Evolutionary conservation across 2,797 vertebrate species (phyloP).

Genomic region (Poeciliopsis infans): DNA sequence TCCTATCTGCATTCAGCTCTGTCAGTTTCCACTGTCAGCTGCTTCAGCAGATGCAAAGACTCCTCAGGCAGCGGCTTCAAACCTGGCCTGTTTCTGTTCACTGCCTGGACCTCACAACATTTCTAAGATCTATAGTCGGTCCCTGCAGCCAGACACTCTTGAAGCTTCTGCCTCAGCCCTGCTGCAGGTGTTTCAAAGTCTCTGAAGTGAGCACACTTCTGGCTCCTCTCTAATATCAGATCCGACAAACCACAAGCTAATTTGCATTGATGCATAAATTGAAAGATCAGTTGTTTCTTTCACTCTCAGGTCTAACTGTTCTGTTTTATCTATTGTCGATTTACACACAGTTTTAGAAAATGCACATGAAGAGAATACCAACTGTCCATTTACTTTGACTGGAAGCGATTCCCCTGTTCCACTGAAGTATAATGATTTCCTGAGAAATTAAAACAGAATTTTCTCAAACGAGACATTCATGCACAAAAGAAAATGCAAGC

Average conservation of each 20-base stretch:
- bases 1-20: conserved; percentile 78
- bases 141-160: conserved; percentile 24
- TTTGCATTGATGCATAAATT: conserved; percentile 33
- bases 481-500: not conserved
- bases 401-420: conserved; percentile 71
- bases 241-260: conserved; percentile 19
- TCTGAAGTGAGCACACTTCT: conserved; percentile 14
- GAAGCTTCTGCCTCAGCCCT: conserved; percentile 10
- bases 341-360: conserved; percentile 43
- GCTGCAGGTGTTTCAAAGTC: conserved; percentile 36
- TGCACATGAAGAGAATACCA: conserved; percentile 26
- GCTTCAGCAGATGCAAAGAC: conserved; percentile 35
- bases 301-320: not conserved
- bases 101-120: conserved; percentile 17
- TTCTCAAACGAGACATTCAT: conserved; percentile 46
- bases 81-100: conserved; percentile 36
- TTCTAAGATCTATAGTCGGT: conserved; percentile 18
- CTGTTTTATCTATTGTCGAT: conserved; percentile 27
- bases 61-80: conserved; percentile 25
- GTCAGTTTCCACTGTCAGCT: conserved; percentile 65
- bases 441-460: conserved; percentile 69
- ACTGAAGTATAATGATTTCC: conserved; percentile 72
- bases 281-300: conserved; percentile 10
- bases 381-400: conserved; percentile 64
- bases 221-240: conserved; percentile 10